These are phyloP conservation scores for silkworm (Bombyx mori) DNA, from an alignment of 1,140 invertebrate species.

Conservation along the genomic window DNA sequence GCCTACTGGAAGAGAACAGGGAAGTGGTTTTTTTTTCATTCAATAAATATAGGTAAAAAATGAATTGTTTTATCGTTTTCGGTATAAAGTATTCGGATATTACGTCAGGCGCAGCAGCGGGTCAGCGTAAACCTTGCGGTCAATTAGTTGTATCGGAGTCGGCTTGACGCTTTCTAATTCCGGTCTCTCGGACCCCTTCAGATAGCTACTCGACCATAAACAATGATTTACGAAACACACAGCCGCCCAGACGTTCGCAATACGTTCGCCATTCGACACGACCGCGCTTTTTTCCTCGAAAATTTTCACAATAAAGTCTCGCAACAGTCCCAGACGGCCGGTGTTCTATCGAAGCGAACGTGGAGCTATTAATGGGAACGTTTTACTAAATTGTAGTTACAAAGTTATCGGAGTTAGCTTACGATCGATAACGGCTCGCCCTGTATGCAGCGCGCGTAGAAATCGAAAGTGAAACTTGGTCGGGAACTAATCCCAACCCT, in stretches of 20 bases:
- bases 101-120: slow-evolving; percentile 46
- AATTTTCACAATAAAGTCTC: slow-evolving; percentile 23
- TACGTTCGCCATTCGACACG: slow-evolving; percentile 29
- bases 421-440: slow-evolving; percentile 40
- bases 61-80: no score
- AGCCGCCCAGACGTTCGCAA: slow-evolving; percentile 28
- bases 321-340: slow-evolving; percentile 9
- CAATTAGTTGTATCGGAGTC: slow-evolving; percentile 52
- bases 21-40: no score
- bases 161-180: slow-evolving; percentile 67
- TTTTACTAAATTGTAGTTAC: slow-evolving; percentile 25
- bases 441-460: slow-evolving; percentile 55
- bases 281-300: slow-evolving; percentile 21
- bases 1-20: no score
- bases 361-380: slow-evolving; percentile 19
- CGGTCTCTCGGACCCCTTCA: slow-evolving; percentile 47
- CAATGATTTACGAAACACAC: slow-evolving; percentile 60
- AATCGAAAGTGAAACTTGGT: slow-evolving; percentile 62
- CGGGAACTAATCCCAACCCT: slow-evolving; percentile 53
- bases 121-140: slow-evolving; percentile 62
- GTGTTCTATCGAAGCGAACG: slow-evolving; percentile 7
- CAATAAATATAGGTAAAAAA: no score
- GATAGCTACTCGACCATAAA: slow-evolving; percentile 64
- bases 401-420: slow-evolving; percentile 32
- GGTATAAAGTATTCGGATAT: slow-evolving; percentile 2